Evolutionary conservation across 2,888 invertebrate genomes (phyloP).

Genomic region (Eudasyphora cyanicolor): DNA sequence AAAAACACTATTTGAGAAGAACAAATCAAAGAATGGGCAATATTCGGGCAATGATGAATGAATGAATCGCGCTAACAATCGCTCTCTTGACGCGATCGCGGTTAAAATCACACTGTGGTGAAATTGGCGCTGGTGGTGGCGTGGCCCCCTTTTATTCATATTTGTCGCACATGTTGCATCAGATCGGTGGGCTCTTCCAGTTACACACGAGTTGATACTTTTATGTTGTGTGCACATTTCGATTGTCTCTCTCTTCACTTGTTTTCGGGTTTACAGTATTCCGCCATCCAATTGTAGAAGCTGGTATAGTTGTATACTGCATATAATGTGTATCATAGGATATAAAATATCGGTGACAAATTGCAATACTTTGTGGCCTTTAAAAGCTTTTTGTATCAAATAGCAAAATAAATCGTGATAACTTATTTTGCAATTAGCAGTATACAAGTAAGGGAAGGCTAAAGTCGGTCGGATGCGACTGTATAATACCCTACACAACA

Average conservation of each 20-base stretch:
- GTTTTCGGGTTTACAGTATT: not conserved
- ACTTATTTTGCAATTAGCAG: too few species aligned
- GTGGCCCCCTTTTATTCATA: conserved; percentile 37
- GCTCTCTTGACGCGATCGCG: conserved; percentile 37
- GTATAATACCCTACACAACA: too few species aligned
- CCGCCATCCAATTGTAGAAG: not conserved
- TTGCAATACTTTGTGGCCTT: too few species aligned
- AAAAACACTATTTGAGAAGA: not conserved
- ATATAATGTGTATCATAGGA: too few species aligned
- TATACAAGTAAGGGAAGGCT: too few species aligned
- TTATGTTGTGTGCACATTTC: conserved; percentile 10
- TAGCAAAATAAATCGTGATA: too few species aligned
- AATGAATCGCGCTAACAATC: conserved; percentile 17
- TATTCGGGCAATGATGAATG: not conserved
- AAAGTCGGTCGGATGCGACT: too few species aligned
- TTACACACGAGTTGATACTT: conserved; percentile 19
- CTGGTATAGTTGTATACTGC: not conserved
- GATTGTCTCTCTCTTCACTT: conserved; percentile 27
- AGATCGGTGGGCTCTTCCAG: conserved; percentile 28
- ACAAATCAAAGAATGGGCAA: not conserved
- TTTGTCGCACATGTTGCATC: conserved; percentile 35
- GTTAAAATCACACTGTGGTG: conserved; percentile 35
- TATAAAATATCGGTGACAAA: too few species aligned
- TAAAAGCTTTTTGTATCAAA: too few species aligned
- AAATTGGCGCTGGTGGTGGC: conserved; percentile 28